Evolutionary conservation across 2,888 invertebrate species (phyloP).

Genomic region (Micropterix aruncella): DNA sequence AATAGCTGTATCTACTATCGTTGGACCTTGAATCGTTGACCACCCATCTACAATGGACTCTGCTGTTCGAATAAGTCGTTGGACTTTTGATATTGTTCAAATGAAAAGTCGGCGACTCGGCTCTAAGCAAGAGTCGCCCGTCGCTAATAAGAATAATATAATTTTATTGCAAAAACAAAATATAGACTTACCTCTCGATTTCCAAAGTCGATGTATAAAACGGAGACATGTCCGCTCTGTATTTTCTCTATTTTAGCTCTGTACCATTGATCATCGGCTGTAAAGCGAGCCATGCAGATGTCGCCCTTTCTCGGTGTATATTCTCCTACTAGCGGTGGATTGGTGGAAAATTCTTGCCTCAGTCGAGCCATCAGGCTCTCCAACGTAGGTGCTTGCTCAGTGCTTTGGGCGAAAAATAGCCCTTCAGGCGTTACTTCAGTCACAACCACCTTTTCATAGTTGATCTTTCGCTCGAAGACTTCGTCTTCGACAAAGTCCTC

Average conservation of each 20-base stretch:
- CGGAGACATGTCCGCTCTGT: conserved; percentile 55
- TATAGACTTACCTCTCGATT: conserved; percentile 63
- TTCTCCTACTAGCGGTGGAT: conserved; percentile 77
- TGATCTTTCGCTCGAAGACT: conserved; percentile 63
- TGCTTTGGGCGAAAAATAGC: conserved; percentile 79
- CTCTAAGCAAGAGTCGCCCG: background rate
- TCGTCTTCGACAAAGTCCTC: conserved; percentile 47
- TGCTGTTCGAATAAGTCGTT: too few species aligned
- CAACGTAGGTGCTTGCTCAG: conserved; percentile 73
- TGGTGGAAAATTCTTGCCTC: conserved; percentile 70
- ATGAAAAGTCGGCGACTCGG: background rate
- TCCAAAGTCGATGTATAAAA: conserved; percentile 93
- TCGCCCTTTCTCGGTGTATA: conserved; percentile 78
- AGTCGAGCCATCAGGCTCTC: conserved; percentile 79
- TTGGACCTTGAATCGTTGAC: too few species aligned
- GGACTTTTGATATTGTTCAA: too few species aligned
- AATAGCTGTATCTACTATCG: too few species aligned
- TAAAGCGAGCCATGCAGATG: conserved; percentile 80
- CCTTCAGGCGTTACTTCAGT: conserved; percentile 75
- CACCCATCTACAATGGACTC: too few species aligned
- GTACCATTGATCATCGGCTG: conserved; percentile 89
- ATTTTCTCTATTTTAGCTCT: conserved; percentile 84
- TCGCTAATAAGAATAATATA: too few species aligned
- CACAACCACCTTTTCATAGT: conserved; percentile 74
- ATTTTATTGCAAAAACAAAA: too few species aligned